Percentiles rank a stretch among this genome's conserved stretches.
These are phyloP conservation scores for Xylocopa sonorina DNA, from an alignment of 1,140 invertebrate species.

Conservation along the genomic window DNA sequence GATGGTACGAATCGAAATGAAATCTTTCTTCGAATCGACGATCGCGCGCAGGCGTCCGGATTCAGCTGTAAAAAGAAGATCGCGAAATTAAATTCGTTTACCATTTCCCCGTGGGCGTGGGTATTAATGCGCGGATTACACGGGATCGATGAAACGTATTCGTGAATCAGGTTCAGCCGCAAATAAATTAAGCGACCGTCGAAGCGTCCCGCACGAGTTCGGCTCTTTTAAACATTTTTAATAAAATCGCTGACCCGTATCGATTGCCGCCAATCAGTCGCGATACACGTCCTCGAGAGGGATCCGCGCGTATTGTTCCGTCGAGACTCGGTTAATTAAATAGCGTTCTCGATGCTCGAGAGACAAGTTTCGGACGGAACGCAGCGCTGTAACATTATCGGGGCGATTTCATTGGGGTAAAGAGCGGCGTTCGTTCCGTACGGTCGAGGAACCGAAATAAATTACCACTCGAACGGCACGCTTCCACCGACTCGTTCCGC, in stretches of 20 bases:
- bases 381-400: constrained; percentile 18
- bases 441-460: constrained; percentile 35
- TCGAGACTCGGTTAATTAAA: constrained; percentile 35
- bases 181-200: constrained; percentile 2
- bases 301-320: constrained; percentile 3
- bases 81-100: not conserved
- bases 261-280: not conserved
- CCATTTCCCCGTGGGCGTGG: not conserved
- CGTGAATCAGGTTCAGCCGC: not conserved
- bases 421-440: constrained; percentile 15
- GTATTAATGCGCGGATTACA: too few relatives aligned
- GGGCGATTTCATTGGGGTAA: constrained; percentile 10
- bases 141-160: not conserved
- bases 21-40: not conserved
- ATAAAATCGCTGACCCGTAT: constrained; percentile 3
- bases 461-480: constrained; percentile 37
- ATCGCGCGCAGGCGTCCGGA: too few relatives aligned
- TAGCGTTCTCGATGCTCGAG: constrained; percentile 15
- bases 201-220: not conserved
- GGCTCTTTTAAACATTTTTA: constrained; percentile 7
- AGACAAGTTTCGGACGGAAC: constrained; percentile 1
- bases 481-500: constrained; percentile 12
- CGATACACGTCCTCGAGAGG: not conserved
- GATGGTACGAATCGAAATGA: not conserved
- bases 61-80: not conserved